Base-by-base conservation (phyloP, 2,888 invertebrate genomes). In the Cristatella mucedo region DNA sequence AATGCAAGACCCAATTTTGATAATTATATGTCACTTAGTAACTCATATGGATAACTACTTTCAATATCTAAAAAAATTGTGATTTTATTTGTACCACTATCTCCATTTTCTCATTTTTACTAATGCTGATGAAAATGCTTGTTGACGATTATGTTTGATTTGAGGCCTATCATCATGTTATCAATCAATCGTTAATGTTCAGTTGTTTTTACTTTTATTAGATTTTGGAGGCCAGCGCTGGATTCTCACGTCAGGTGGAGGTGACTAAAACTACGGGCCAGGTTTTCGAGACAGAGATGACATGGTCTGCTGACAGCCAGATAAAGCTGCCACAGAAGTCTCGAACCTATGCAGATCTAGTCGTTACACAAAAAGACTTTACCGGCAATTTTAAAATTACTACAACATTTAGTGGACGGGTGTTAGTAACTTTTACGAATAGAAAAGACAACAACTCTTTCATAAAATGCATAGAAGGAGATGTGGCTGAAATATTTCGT, bases 241-340 rank as follows among this genome's bases (percentile, higher is more conserved):
- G 67, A 9, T 68, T 67, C 50, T 56, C 57, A 9, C 49, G 57
- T 2, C 66, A 66, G 46, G 54, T 66, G 7, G 51, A 52, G 38
- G 53, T 68, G 40, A 57, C 59, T 26, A 59, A 59, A 7, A 53
- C 60, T 4, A 59, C 60, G 21, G 61, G 59, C 38, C 51, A 55
- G 39, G 51, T 54, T 2, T 47, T 55, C 11, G 61, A 63, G 39
- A 63, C 68, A 46, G 51, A 56, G 29, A 53, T 70, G 40, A 59
- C 63, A 3, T 70, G 70, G 70, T 60, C 62, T n/a, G 68, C 70
- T 2, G 67, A 70, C 49, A 66, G 59, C 44, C 61, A 57, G 42
- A 62, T 69, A 21, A 51, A 55, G 41, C 68, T 69, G 1, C 66
- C 65, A 6, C 33, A 45, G 0, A 45, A 45, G 13, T 51, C 51